Evolutionary conservation across 2,113 vertebrate species (phyloP), one percentile per base, ranked within the genome.

Genomic region (Tragelaphus imberbis): DNA sequence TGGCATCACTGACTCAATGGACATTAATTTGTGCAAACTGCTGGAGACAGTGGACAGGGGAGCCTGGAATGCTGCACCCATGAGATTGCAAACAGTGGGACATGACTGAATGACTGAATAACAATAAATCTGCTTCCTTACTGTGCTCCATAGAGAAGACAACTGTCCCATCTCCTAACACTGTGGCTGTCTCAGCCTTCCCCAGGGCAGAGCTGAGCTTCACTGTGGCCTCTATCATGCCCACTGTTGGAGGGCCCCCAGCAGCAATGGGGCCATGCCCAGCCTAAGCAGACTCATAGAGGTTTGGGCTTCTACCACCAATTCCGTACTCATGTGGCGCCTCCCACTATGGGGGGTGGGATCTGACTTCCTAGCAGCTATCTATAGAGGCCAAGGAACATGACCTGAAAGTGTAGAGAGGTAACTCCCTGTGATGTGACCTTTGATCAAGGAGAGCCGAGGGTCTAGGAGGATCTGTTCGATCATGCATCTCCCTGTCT

Each of bases 321-420:
- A 51, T 23, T 25, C 59, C 9, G 1, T 19, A 2, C 88, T 61
- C 94, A 51, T 7, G 28, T 6, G 8, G 19, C 53, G 33, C 21
- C 59, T 28, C 59, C 2, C 9, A 1, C 28, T 1, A 0, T 2
- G 33, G 36, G 13, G n/a, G 23, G 6, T 8, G 12, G 80, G 27
- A 23, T 44, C 71, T 7, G 61, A 16, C 12, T n/a, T 91, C 58
- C 71, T 25, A 15, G 19, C 30, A 56, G 61, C 30, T 27, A 23
- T 59, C 36, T 1, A 6, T 3, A 27, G 28, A 27, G 53, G 12
- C 49, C 13, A 10, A 33, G 88, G 21, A 49, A 19, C 5, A 19
- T 1, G 10, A 27, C 27, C 49, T 33, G 61, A 12, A 28, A 0
- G 16, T 19, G 17, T 16, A 4, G 28, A 63, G 28, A 63, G 61